These are phyloP conservation scores for Oikopleura vanhoeffeni DNA, from an alignment of 23 tunicate species.

Conservation along the genomic window DNA sequence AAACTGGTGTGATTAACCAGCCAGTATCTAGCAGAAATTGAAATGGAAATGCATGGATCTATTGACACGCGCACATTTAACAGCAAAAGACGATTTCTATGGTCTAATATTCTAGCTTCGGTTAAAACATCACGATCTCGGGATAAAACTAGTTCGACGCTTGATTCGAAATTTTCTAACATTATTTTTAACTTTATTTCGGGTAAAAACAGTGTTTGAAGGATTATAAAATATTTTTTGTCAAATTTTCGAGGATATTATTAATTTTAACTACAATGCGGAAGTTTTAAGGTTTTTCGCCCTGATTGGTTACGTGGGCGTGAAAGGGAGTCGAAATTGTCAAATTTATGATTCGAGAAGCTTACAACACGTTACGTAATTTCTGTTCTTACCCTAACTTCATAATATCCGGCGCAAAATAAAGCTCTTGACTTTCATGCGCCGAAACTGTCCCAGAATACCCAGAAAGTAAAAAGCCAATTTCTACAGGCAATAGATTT, in stretches of 20 bases:
- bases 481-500: neutral
- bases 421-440: neutral
- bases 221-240: too few species aligned
- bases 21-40: slow-evolving; percentile 91
- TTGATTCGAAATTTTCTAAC: slow-evolving; percentile 43
- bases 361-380: too few species aligned
- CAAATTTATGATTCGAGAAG: too few species aligned
- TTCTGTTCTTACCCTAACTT: too few species aligned
- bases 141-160: slow-evolving; percentile 52
- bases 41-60: slow-evolving; percentile 50
- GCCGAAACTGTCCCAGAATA: neutral
- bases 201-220: too few species aligned
- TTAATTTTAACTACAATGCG: too few species aligned
- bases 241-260: too few species aligned
- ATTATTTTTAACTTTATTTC: slow-evolving; percentile 20
- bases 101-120: neutral
- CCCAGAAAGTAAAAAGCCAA: neutral
- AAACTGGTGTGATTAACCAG: slow-evolving; percentile 84
- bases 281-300: too few species aligned
- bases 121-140: neutral
- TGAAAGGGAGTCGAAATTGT: too few species aligned
- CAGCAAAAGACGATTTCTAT: slow-evolving; percentile 21
- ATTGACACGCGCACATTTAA: slow-evolving; percentile 48
- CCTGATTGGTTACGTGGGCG: too few species aligned
- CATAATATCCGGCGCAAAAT: neutral